A percentile compares a stretch with the other conserved stretches of the same genome.
Conservation (phyloP, 2,113 vertebrate genomes). For the Calcarius ornatus region DNA sequence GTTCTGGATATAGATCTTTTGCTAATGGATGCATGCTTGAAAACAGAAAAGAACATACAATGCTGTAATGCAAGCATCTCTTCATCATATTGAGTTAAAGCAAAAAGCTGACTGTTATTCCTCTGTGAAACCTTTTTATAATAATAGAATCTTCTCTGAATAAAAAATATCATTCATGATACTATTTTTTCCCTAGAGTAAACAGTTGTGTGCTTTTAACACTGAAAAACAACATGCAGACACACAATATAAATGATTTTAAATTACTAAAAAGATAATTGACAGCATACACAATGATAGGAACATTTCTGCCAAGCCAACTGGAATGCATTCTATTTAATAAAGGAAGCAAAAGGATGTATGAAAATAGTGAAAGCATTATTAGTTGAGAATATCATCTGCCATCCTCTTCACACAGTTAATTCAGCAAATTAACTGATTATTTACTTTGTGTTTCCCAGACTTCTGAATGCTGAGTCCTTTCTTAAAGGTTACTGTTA, state of each 20-base stretch:
- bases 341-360: conserved; percentile 34
- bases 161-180: not conserved
- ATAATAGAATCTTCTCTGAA: not conserved
- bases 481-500: conserved; percentile 60
- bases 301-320: conserved; percentile 46
- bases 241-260: not conserved
- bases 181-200: not conserved
- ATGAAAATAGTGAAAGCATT: conserved; percentile 42
- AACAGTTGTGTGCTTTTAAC: conserved; percentile 40
- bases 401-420: not conserved
- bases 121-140: not conserved
- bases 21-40: not conserved
- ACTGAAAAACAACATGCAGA: conserved; percentile 17
- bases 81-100: not conserved
- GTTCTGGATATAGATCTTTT: not conserved
- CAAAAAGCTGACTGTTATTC: not conserved
- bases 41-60: not conserved
- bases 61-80: not conserved
- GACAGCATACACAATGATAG: conserved; percentile 19
- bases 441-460: conserved; percentile 29
- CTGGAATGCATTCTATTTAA: conserved; percentile 56
- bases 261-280: conserved; percentile 58
- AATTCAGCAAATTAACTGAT: conserved; percentile 53
- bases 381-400: conserved; percentile 49
- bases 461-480: not conserved